phyloP scores from a whole-genome alignment of 2,888 invertebrate species.

The Drosophila pseudotakahashii region DNA sequence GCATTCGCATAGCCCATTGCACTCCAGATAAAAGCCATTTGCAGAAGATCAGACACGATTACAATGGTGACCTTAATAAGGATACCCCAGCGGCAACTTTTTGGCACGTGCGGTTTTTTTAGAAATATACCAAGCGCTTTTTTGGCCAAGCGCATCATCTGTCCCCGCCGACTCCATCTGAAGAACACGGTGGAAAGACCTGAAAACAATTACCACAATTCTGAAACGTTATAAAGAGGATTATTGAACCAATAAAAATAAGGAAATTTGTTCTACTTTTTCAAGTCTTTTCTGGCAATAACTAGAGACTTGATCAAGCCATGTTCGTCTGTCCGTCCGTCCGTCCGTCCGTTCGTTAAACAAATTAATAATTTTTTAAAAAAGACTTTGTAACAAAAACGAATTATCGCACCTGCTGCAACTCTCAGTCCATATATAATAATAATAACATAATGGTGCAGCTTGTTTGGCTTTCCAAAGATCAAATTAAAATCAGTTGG shows the following conservation, averaged over 20 bases:
- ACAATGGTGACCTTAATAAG: constrained; percentile 35
- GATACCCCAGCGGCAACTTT: constrained; percentile 46
- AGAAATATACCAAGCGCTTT: constrained; percentile 8
- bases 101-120: constrained; percentile 44
- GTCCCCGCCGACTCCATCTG: constrained; percentile 52
- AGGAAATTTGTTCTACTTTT: too few species aligned
- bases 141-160: constrained; percentile 28
- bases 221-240: too few species aligned
- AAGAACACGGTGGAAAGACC: constrained; percentile 26
- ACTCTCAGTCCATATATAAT: neutral
- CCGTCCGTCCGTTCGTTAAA: too few species aligned
- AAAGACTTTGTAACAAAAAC: too few species aligned
- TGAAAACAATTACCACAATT: neutral
- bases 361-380: too few species aligned
- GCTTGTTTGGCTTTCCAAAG: constrained; percentile 4
- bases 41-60: constrained; percentile 6
- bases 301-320: too few species aligned
- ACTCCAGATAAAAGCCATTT: neutral
- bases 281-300: too few species aligned
- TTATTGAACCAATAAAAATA: too few species aligned
- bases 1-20: neutral
- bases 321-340: too few species aligned
- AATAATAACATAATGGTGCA: neutral
- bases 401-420: neutral
- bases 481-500: neutral